Evolutionary conservation across 2,113 vertebrate species (phyloP).

Genomic region (Ictidomys tridecemlineatus): DNA sequence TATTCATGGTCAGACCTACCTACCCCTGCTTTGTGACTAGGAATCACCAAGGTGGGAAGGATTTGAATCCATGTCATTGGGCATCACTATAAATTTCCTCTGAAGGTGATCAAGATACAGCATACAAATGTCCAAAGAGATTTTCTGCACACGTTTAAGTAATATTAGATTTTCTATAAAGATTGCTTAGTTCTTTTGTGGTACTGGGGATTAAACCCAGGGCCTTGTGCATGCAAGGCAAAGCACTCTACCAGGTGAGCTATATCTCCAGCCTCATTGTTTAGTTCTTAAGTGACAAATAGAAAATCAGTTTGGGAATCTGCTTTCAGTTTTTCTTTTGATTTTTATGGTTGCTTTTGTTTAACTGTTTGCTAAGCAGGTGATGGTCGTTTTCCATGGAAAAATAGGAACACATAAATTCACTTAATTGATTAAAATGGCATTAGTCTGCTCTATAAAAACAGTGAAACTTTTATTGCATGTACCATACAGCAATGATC

Average conservation of each 20-base stretch:
- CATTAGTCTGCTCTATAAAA: background rate
- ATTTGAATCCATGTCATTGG: background rate
- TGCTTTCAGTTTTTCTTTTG: background rate
- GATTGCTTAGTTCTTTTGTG: background rate
- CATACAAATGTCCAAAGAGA: background rate
- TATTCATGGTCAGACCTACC: background rate
- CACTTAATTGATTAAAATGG: background rate
- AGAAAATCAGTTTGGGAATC: background rate
- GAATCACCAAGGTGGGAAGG: background rate
- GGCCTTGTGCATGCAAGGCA: too few relatives aligned
- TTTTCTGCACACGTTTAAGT: background rate
- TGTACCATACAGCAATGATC: background rate
- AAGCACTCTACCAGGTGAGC: too few relatives aligned
- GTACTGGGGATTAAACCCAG: too few relatives aligned
- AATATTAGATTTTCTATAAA: conserved; percentile 1
- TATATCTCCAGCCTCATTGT: too few relatives aligned
- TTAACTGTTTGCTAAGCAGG: background rate
- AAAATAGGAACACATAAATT: background rate
- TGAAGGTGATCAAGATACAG: background rate
- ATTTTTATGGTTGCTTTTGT: background rate
- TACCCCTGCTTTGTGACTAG: background rate
- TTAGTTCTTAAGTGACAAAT: background rate
- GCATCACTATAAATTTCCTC: background rate
- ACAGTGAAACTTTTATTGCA: background rate
- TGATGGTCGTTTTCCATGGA: background rate